A percentile compares a stretch with the other conserved stretches of the same genome.
phyloP scores from a whole-genome alignment of 2,113 vertebrate genomes.

The Scatophagus argus region DNA sequence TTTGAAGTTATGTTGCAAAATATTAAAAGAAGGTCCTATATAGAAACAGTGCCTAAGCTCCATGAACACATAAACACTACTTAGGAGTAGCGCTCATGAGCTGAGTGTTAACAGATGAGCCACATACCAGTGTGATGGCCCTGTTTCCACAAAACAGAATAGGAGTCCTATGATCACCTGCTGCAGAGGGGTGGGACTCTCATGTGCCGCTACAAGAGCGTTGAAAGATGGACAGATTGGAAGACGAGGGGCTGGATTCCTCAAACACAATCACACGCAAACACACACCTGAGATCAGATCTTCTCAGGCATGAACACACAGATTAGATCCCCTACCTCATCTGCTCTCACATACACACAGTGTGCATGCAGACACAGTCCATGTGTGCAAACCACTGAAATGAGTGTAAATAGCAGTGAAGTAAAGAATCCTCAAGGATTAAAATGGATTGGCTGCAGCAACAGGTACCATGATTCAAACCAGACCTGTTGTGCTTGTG shows the following conservation, averaged over 20 bases:
- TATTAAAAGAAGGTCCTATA: neutral
- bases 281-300: constrained; percentile 63
- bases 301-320: constrained; percentile 32
- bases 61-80: neutral
- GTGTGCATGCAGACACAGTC: neutral
- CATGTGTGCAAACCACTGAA: constrained; percentile 22
- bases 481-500: constrained; percentile 5
- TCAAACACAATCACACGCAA: constrained; percentile 48
- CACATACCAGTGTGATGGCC: constrained; percentile 69
- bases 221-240: constrained; percentile 72
- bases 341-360: constrained; percentile 1
- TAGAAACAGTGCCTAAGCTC: neutral
- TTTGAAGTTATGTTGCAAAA: neutral
- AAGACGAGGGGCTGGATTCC: constrained; percentile 64
- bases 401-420: constrained; percentile 8
- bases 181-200: constrained; percentile 48
- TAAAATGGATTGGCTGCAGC: neutral
- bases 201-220: constrained; percentile 65
- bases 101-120: constrained; percentile 37
- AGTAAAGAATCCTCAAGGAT: constrained; percentile 19
- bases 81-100: constrained; percentile 10
- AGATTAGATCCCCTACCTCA: constrained; percentile 1
- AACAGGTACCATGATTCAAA: constrained; percentile 34
- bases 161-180: constrained; percentile 68
- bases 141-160: constrained; percentile 47